Evolutionary conservation across 1,140 invertebrate species (phyloP), one percentile per base, ranked within the genome.

Genomic region (Arctopsyche grandis): DNA sequence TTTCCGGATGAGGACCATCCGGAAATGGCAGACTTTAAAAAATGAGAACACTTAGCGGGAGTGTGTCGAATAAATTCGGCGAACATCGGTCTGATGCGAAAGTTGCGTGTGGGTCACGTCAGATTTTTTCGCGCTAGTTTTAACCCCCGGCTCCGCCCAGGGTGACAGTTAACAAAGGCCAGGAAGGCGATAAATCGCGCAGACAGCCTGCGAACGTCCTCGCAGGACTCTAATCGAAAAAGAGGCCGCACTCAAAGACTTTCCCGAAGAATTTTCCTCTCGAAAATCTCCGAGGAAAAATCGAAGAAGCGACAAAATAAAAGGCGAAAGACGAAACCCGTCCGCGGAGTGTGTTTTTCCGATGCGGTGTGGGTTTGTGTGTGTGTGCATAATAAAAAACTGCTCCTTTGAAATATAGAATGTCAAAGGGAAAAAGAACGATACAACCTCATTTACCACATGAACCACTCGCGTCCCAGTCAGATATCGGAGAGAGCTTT

Each of bases 141-240:
- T 38, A 38, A 38, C 29, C 29, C 29, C 7, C 29, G 29, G 29
- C 29, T 38, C 29, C 7, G 29, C 29, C 29, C 29, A 38, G 21
- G 63, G 63, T 66, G 63, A 66, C 63, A 66, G 63, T 12, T 14
- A 24, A 66, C 63, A 66, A 19, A 66, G 63, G 63, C 9, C 24
- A 66, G 14, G 24, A 66, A 66, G 26, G 14, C 63, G 21, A 66
- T 66, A 66, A 66, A 66, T 66, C 63, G 22, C 24, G 63, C 21
- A 24, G 63, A 29, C 63, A 66, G 21, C 21, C 24, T 66, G 21
- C 22, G 22, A 12, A 29, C 21, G 24, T 66, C n/a, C 63, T 66
- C 22, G 63, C 12, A 24, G 63, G 24, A 26, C 24, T 66, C 22
- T 66, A 66, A 66, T 66, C 63, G 63, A 66, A 66, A 66, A 26